Evolutionary conservation across 1,140 invertebrate species (phyloP).

Genomic region (Manduca sexta): DNA sequence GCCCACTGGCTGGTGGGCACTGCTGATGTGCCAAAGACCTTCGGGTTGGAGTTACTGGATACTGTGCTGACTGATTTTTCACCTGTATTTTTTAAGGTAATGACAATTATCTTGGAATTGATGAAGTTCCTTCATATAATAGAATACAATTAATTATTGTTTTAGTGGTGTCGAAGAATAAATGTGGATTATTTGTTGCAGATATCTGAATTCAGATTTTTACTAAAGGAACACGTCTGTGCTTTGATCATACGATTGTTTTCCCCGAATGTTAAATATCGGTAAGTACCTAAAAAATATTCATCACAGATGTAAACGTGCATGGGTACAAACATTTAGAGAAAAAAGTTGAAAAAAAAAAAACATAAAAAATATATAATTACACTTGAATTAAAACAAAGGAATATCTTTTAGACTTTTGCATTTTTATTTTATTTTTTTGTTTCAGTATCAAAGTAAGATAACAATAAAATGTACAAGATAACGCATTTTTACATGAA

Average conservation of each 20-base stretch:
- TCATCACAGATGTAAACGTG: background rate
- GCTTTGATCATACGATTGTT: constrained; percentile 98
- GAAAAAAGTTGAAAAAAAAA: too few species aligned
- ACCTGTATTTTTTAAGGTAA: constrained; percentile 92
- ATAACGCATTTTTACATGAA: too few species aligned
- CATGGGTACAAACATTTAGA: too few species aligned
- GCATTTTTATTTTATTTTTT: too few species aligned
- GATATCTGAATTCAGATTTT: constrained; percentile 95
- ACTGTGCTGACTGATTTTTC: constrained; percentile 94
- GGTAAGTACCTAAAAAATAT: constrained; percentile 70
- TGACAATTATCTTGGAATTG: too few species aligned
- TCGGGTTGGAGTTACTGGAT: constrained; percentile 96
- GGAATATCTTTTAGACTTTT: too few species aligned
- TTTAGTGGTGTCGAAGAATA: background rate
- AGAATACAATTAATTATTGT: background rate
- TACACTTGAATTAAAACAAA: too few species aligned
- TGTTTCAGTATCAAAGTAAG: too few species aligned
- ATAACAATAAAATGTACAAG: too few species aligned
- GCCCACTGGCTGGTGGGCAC: constrained; percentile 96
- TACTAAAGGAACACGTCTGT: constrained; percentile 97
- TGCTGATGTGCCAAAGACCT: constrained; percentile 97
- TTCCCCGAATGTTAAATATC: constrained; percentile 96
- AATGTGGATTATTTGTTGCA: constrained; percentile 67
- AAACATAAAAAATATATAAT: too few species aligned
- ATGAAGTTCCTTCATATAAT: too few species aligned